phyloP scores from a whole-genome alignment of 2,113 vertebrate genomes.

The Hemiscyllium ocellatum region DNA sequence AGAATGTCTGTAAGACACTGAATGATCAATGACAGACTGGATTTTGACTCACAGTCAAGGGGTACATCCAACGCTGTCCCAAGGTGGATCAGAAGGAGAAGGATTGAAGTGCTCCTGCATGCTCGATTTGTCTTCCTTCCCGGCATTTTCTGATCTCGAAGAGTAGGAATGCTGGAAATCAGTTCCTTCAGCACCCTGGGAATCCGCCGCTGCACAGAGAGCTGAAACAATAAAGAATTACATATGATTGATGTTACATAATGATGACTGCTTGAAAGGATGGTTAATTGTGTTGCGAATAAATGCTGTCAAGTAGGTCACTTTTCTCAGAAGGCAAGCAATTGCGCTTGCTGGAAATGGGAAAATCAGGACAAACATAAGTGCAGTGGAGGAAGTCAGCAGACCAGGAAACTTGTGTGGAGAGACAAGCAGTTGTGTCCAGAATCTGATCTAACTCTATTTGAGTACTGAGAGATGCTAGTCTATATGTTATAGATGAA shows the following conservation, averaged over 20 bases:
- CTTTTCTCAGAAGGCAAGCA: background rate
- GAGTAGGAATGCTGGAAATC: conserved; percentile 51
- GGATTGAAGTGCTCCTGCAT: conserved; percentile 55
- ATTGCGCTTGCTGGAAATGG: too few species aligned
- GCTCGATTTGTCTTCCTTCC: conserved; percentile 56
- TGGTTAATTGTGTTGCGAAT: background rate
- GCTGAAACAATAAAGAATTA: background rate
- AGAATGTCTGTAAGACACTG: background rate
- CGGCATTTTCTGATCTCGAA: conserved; percentile 62
- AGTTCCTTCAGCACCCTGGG: conserved; percentile 42
- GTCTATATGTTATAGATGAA: too few species aligned
- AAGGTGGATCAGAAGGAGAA: conserved; percentile 71
- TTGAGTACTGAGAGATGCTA: too few species aligned
- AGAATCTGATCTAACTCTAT: too few species aligned
- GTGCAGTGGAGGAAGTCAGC: too few species aligned
- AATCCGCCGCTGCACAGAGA: conserved; percentile 41
- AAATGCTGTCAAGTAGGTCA: background rate
- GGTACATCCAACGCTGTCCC: conserved; percentile 82
- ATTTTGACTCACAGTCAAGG: conserved; percentile 81
- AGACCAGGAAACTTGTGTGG: too few species aligned
- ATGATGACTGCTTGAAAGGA: too few species aligned
- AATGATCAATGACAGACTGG: background rate
- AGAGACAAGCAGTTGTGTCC: too few species aligned
- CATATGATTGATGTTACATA: background rate
- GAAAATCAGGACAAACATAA: too few species aligned